These are phyloP conservation scores for Crocuta crocuta DNA, from an alignment of 2,113 vertebrate species.

Conservation along the genomic window DNA sequence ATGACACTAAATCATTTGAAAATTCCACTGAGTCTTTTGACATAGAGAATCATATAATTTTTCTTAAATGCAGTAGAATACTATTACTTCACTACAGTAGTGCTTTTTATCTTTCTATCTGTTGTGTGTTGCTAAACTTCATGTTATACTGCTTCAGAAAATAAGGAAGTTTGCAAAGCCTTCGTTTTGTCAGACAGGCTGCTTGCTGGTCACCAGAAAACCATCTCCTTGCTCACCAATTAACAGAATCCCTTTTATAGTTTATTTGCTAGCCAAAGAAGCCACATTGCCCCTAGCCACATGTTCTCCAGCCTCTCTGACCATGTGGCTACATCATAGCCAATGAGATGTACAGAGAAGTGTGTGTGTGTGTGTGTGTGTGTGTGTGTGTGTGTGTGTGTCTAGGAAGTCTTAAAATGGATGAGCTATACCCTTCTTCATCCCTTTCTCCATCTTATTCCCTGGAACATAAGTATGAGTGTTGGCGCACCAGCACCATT, in stretches of 20 bases:
- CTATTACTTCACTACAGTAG: background rate
- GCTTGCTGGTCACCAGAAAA: background rate
- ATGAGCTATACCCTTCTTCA: background rate
- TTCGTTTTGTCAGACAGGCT: background rate
- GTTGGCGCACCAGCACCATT: background rate
- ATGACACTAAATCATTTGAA: constrained; percentile 45
- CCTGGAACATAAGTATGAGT: background rate
- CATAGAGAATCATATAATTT: background rate
- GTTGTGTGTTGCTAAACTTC: background rate
- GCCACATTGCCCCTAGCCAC: background rate
- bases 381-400: background rate
- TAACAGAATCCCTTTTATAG: background rate
- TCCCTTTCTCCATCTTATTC: background rate
- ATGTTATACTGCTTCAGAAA: background rate
- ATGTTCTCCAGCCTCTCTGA: background rate
- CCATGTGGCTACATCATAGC: background rate
- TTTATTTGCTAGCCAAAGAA: background rate
- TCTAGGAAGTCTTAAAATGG: background rate
- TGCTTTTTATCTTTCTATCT: background rate
- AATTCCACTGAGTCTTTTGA: background rate
- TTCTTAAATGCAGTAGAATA: background rate
- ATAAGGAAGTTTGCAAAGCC: background rate
- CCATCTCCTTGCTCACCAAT: background rate
- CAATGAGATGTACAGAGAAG: background rate
- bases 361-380: background rate